phyloP scores from a whole-genome alignment of 2,888 invertebrate species.

The Folsomia candida region DNA sequence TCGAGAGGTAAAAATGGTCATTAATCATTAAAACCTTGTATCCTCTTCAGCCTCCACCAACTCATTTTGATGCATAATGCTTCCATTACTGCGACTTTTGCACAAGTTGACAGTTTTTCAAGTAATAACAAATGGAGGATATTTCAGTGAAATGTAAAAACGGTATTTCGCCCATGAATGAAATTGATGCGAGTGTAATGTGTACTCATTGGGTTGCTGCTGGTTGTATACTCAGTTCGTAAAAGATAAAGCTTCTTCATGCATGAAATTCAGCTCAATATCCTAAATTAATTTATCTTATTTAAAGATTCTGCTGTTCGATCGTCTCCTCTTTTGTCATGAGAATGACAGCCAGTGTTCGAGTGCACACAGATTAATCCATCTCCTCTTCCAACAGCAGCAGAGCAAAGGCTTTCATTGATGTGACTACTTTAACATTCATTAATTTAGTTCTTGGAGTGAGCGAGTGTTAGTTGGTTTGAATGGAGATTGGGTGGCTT shows the following conservation, averaged over 20 bases:
- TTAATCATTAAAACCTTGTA: slow-evolving; percentile 15
- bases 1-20: slow-evolving; percentile 15
- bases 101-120: too few relatives aligned
- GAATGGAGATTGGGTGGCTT: background rate
- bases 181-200: background rate
- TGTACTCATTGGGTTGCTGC: too few relatives aligned
- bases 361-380: background rate
- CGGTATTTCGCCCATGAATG: background rate
- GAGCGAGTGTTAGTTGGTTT: background rate
- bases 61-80: background rate
- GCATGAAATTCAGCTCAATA: slow-evolving; percentile 5
- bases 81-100: too few relatives aligned
- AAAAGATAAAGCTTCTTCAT: background rate
- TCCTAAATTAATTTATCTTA: slow-evolving; percentile 4
- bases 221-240: background rate
- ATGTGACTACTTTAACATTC: slow-evolving; percentile 1
- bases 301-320: background rate
- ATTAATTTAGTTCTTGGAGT: background rate
- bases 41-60: background rate
- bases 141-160: background rate
- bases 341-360: background rate
- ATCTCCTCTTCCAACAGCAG: background rate
- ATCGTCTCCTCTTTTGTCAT: background rate
- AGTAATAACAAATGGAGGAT: background rate
- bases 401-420: background rate